Evolutionary conservation across 2,888 invertebrate species (phyloP), one percentile per base, ranked within the genome.

Genomic region (Arctia plantaginis): DNA sequence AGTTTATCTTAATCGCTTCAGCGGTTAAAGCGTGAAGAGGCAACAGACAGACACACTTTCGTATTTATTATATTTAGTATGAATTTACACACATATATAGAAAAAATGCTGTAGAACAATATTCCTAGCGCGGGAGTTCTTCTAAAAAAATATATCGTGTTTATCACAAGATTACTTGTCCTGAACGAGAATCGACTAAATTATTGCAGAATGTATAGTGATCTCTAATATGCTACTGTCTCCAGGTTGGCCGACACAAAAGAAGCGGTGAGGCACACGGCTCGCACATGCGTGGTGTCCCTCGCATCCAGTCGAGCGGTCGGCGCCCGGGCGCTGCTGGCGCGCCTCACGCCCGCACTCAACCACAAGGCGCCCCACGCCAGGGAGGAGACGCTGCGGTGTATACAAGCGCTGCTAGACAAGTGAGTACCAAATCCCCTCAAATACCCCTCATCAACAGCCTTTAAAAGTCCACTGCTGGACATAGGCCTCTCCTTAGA

Each of bases 291-390:
- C 78, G 82, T 95, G 44, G 87, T 90, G 0, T 85, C 93, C 0
- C 86, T 96, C 0, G 93, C 92, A 7, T 87, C 89, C 74, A 87
- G 87, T 33, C 87, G 92, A 15, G 93, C 95, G 12, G 91, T 90
- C 7, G 86, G 90, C 7, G 90, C 95, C 3, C 88, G 94, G n/a
- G 88, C 93, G 0, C 84, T 95, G 64, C 89, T 96, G 4, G 91
- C 94, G 23, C 89, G 94, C 6, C 90, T 96, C 44, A 88, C 87
- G 35, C 93, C 94, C 75, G 97, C 97, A 33, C 97, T 99, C 88
- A 96, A 96, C 84, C 99, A 99, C 95, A 99, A 99, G 95, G 98
- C 99, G 91, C 97, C 98, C 87, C 98, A 99, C 96, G 98, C 99
- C 55, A 94, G 99, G 72, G 99, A 99, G 90, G 99, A 99, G 92